Base-by-base conservation (phyloP, 2,113 vertebrate species). In the Podarcis raffonei region DNA sequence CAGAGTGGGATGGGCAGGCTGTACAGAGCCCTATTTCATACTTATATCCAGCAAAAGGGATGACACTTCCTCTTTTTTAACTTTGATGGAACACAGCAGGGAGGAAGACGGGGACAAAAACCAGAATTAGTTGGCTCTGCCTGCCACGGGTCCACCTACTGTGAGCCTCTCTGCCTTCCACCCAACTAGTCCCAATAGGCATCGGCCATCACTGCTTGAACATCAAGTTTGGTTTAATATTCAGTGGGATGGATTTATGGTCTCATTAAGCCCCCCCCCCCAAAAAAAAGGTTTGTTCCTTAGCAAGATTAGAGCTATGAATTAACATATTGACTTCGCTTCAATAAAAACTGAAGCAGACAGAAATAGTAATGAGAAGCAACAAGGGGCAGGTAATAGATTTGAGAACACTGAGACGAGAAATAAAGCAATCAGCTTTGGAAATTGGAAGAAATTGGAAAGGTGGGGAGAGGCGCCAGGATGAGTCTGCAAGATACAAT, bases 361-460 rank as follows among this genome's bases (percentile, higher is more conserved):
- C 35, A 81, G 78, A 62, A 84, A 39, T 66, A 75, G 78, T 81
- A 69, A 27, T 75, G 16, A 90, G 79, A 83, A 59, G 57, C 86
- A 93, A 30, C n/a, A 79, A 77, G 81, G 69, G 42, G 59, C 35
- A 65, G 69, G 6, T 74, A 86, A 62, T 22, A 86, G 87, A 89
- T 42, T 53, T 32, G 3, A 27, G 80, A 77, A 78, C 48, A 75
- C n/a, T 83, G 68, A 62, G 32, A 22, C 57, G 77, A 25, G 32
- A 23, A 75, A 86, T 72, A 80, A 89, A 91, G 79, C 84, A 89
- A 39, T 80, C 89, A 80, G 76, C 8, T 23, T 37, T 74, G 32
- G 8, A 85, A 85, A 83, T 27, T 53, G 80, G 76, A 80, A 89
- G 83, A n/a, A 65, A 32, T 25, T 39, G 42, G 69, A 23, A 6